Conservation (phyloP, 1,140 invertebrate species). For the Caenorhabditis latens region DNA sequence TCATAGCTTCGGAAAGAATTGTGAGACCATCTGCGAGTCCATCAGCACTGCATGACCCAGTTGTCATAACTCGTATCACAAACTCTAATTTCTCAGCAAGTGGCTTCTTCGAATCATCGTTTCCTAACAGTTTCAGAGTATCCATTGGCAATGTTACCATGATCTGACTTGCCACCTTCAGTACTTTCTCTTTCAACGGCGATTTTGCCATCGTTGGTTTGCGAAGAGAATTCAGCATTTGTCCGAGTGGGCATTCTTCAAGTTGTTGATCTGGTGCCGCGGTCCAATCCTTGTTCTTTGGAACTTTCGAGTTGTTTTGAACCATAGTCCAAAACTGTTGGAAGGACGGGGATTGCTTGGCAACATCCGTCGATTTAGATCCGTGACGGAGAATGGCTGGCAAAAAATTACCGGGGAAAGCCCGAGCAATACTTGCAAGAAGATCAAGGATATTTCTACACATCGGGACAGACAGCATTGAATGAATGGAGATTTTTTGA, state of each 20-base stretch:
- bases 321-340: conserved; percentile 60
- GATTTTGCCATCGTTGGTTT: conserved; percentile 12
- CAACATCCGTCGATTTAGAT: neutral
- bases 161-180: conserved; percentile 55
- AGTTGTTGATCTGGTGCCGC: conserved; percentile 4
- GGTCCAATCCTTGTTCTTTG: conserved; percentile 20
- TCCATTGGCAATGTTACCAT: conserved; percentile 63
- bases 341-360: conserved; percentile 26
- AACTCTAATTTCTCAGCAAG: conserved; percentile 44
- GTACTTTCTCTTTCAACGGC: conserved; percentile 44
- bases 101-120: neutral
- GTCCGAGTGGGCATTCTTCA: conserved; percentile 21
- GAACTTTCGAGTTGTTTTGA: neutral
- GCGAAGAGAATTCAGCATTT: conserved; percentile 17
- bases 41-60: conserved; percentile 51
- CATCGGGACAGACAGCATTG: conserved; percentile 42
- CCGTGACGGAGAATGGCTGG: conserved; percentile 58
- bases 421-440: conserved; percentile 62
- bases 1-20: conserved; percentile 50
- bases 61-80: conserved; percentile 47
- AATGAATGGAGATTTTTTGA: conserved; percentile 59
- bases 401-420: conserved; percentile 64
- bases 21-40: conserved; percentile 45
- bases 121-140: conserved; percentile 28
- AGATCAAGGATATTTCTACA: conserved; percentile 59